These are phyloP conservation scores for Cosmorhoe ocellata DNA, from an alignment of 2,888 invertebrate genomes.

Conservation along the genomic window DNA sequence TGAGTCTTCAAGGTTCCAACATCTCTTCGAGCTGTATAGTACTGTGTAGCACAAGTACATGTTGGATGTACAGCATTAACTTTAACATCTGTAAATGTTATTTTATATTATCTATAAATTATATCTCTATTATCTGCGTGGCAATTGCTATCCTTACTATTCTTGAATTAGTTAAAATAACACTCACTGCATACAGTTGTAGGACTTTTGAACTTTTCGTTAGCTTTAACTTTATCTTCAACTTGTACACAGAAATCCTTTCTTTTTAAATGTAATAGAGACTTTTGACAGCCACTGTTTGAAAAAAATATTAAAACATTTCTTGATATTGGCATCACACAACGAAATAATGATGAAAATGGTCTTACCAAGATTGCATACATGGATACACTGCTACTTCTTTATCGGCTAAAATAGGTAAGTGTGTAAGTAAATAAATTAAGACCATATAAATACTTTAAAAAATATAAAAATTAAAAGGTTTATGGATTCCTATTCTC, in stretches of 20 bases:
- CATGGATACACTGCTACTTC: conserved; percentile 12
- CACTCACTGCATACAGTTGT: conserved; percentile 6
- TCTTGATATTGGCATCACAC: not conserved
- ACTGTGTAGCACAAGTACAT: conserved; percentile 44
- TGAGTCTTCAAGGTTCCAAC: conserved; percentile 13
- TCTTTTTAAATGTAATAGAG: not conserved
- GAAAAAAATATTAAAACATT: not conserved
- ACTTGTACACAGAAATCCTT: conserved; percentile 4
- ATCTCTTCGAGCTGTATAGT: conserved; percentile 20
- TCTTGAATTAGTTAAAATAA: not conserved
- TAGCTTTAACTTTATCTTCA: not conserved
- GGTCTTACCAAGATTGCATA: conserved; percentile 19
- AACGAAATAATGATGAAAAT: not conserved
- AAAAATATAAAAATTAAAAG: too few species aligned
- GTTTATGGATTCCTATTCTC: too few species aligned
- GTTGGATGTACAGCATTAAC: conserved; percentile 20
- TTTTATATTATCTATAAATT: too few species aligned
- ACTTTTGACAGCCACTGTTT: conserved; percentile 13
- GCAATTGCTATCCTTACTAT: not conserved
- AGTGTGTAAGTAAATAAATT: too few species aligned
- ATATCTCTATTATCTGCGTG: not conserved
- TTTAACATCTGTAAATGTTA: conserved; percentile 30
- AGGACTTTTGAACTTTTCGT: not conserved
- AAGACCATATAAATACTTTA: too few species aligned
- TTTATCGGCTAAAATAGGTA: conserved; percentile 18